phyloP scores from a whole-genome alignment of 1,140 invertebrate species.

The Magallana angulata region DNA sequence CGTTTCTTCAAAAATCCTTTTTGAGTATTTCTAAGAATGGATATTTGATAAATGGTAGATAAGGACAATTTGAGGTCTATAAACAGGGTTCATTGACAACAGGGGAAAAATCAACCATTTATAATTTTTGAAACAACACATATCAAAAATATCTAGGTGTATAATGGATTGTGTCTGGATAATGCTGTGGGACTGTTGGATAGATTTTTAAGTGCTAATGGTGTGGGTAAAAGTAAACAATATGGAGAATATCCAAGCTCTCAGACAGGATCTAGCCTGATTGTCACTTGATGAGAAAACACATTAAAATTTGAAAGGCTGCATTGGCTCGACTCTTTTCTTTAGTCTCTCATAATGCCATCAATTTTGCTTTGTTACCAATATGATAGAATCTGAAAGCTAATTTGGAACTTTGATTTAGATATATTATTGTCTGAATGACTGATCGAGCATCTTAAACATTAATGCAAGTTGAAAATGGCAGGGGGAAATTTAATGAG shows the following conservation, averaged over 20 bases:
- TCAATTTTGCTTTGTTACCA: background rate
- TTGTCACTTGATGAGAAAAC: background rate
- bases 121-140: too few species aligned
- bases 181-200: background rate
- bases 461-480: conserved; percentile 8
- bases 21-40: too few species aligned
- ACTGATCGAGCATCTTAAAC: background rate
- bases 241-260: too few species aligned
- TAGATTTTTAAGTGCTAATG: background rate
- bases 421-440: background rate
- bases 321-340: background rate
- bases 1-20: too few species aligned
- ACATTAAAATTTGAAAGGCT: conserved; percentile 8
- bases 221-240: background rate
- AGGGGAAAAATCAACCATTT: too few species aligned
- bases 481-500: background rate
- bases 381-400: background rate
- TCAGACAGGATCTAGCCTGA: too few species aligned
- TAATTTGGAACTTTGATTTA: background rate
- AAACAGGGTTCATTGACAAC: too few species aligned
- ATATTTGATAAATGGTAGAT: too few species aligned
- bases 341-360: background rate
- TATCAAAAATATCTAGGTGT: background rate
- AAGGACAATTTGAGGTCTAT: too few species aligned
- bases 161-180: background rate